Evolutionary conservation across 2,888 invertebrate species (phyloP), one percentile per base, ranked within the genome.

Genomic region (Sepioteuthis lessoniana): DNA sequence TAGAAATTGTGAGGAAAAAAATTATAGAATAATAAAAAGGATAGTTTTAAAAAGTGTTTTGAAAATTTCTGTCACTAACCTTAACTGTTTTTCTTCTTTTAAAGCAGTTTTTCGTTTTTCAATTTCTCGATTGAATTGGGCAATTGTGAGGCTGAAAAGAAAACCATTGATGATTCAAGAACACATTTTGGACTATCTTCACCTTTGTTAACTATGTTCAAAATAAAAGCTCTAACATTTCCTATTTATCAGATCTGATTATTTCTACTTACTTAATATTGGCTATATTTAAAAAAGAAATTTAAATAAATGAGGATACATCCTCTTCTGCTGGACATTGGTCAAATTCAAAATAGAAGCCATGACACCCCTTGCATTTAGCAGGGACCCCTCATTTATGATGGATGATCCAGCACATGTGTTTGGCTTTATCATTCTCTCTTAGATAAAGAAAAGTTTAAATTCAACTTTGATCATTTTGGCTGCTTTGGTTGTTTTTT

Each of bases 61-160:
- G 16, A 0, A n/a, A 35, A 10, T n/a, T n/a, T n/a, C 19, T 19
- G 10, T 13, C 28, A 47, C 92, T 31, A n/a, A 92, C 92, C 92
- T 5, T 42, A 92, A 47, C 4, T 42, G 25, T 92, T 92, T 92
- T 42, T 92, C 92, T 92, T 92, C 92, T 25, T 92, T 47, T 42
- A 42, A 92, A n/a, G 42, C 47, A 37, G 19, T 19, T 19, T 42
- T 42, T n/a, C 47, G 38, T 8, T 92, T 92, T 47, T 46, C 31
- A 92, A 92, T 92, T 92, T 92, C 38, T 46, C 47, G 46, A 7
- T 92, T 92, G 42, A 92, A 31, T 47, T 92, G 92, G 47, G 46
- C 46, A 7, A 28, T 31, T 13, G 16, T 47, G 42, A 92, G n/a
- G 47, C 92, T 92, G 92, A 7, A 42, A 38, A 91, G n/a, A 91